phyloP scores from a whole-genome alignment of 1,140 invertebrate species.

The Brevipalpus yothersi region DNA sequence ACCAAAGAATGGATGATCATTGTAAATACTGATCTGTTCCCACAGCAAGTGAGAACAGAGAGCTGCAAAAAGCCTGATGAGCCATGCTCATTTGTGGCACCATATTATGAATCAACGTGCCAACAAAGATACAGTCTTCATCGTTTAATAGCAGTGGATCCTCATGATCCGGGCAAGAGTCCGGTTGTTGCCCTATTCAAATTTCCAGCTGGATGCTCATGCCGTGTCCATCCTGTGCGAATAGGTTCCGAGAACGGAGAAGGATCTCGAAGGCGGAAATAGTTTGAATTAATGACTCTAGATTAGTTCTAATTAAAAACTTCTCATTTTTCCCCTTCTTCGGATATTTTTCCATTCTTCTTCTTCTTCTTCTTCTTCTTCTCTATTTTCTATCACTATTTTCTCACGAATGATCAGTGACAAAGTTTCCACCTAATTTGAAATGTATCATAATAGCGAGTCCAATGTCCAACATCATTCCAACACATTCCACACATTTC shows the following conservation, averaged over 20 bases:
- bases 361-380: no score
- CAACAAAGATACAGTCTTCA: constrained; percentile 20
- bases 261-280: background rate
- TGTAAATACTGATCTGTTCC: constrained; percentile 21
- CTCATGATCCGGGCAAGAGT: constrained; percentile 16
- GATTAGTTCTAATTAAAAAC: no score
- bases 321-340: no score
- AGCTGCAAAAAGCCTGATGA: constrained; percentile 21
- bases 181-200: constrained; percentile 22
- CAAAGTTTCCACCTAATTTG: no score
- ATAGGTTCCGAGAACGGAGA: background rate
- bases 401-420: no score
- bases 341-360: no score
- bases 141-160: constrained; percentile 21
- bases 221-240: background rate
- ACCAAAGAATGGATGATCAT: constrained; percentile 22
- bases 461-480: no score
- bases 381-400: no score
- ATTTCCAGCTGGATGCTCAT: constrained; percentile 19
- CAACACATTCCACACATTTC: no score
- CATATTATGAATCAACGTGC: constrained; percentile 23
- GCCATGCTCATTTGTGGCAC: constrained; percentile 21
- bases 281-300: background rate
- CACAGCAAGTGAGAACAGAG: constrained; percentile 22
- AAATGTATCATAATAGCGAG: no score